These are phyloP conservation scores for Botrylloides violaceus DNA, from an alignment of 23 tunicate genomes.

Conservation along the genomic window DNA sequence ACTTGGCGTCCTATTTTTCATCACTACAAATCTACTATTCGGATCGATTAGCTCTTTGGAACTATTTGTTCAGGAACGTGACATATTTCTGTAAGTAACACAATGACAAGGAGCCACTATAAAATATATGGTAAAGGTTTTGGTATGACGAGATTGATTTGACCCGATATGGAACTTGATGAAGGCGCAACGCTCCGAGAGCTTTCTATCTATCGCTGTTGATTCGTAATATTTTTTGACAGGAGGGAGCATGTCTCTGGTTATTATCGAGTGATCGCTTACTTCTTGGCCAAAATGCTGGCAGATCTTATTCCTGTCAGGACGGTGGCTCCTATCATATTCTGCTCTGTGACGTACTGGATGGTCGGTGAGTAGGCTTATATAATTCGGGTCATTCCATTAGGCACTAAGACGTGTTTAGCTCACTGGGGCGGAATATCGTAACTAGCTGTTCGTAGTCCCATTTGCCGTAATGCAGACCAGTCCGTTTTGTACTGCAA, in stretches of 20 bases:
- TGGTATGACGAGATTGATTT: too few species aligned
- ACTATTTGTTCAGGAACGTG: constrained; percentile 76
- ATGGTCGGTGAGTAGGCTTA: constrained; percentile 95
- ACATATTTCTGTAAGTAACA: constrained; percentile 77
- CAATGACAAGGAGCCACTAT: not conserved
- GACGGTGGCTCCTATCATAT: constrained; percentile 74
- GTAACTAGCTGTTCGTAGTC: too few species aligned
- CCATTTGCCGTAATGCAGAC: too few species aligned
- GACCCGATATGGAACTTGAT: too few species aligned
- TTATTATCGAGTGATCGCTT: constrained; percentile 74
- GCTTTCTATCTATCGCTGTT: not conserved
- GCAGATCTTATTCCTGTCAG: constrained; percentile 92
- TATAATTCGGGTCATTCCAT: too few species aligned
- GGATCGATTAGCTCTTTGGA: constrained; percentile 80
- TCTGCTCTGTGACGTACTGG: constrained; percentile 87
- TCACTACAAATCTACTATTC: constrained; percentile 77
- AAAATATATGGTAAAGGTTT: too few species aligned
- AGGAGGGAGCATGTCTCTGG: constrained; percentile 87
- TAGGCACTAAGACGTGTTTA: too few species aligned
- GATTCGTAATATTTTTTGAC: not conserved
- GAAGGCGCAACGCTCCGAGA: not conserved
- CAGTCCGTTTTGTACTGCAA: too few species aligned
- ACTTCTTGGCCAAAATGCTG: constrained; percentile 62
- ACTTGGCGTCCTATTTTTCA: constrained; percentile 90
- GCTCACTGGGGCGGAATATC: too few species aligned